phyloP scores from a whole-genome alignment of 2,888 invertebrate genomes.

The Mesorhabditis sp. region DNA sequence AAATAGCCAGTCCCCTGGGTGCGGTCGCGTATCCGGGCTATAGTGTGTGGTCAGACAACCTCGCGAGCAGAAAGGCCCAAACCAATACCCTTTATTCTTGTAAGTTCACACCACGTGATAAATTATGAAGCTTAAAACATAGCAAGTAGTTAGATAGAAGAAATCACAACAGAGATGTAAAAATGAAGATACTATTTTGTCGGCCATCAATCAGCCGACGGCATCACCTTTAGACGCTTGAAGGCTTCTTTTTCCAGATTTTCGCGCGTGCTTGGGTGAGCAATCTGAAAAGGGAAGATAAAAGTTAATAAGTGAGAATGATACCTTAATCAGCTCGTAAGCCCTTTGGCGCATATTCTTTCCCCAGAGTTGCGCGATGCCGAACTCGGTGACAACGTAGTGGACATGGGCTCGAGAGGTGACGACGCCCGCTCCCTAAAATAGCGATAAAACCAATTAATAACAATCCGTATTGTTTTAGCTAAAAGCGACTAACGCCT shows the following conservation, averaged over 20 bases:
- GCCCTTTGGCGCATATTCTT: slow-evolving; percentile 83
- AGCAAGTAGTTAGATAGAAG: no score
- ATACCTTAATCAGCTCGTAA: slow-evolving; percentile 74
- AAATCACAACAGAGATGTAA: no score
- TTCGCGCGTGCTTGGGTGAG: slow-evolving; percentile 83
- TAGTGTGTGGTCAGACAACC: no score
- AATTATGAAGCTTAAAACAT: no score
- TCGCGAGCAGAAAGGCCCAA: no score
- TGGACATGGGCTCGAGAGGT: slow-evolving; percentile 86
- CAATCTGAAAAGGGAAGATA: slow-evolving; percentile 62
- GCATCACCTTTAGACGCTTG: slow-evolving; percentile 64
- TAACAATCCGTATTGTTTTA: neutral
- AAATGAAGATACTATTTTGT: no score
- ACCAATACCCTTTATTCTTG: no score
- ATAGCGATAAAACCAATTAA: neutral
- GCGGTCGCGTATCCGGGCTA: no score
- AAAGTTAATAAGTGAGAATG: neutral
- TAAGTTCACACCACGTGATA: no score
- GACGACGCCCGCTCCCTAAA: slow-evolving; percentile 84
- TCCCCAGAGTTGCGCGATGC: slow-evolving; percentile 83
- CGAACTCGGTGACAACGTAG: slow-evolving; percentile 87
- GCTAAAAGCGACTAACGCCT: no score
- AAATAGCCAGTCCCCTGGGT: no score
- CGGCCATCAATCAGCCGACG: slow-evolving; percentile 28
- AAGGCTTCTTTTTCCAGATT: slow-evolving; percentile 80